Evolutionary conservation across 2,888 invertebrate genomes (phyloP), one percentile per base, ranked within the genome.

Genomic region (Toxonevra muliebris): DNA sequence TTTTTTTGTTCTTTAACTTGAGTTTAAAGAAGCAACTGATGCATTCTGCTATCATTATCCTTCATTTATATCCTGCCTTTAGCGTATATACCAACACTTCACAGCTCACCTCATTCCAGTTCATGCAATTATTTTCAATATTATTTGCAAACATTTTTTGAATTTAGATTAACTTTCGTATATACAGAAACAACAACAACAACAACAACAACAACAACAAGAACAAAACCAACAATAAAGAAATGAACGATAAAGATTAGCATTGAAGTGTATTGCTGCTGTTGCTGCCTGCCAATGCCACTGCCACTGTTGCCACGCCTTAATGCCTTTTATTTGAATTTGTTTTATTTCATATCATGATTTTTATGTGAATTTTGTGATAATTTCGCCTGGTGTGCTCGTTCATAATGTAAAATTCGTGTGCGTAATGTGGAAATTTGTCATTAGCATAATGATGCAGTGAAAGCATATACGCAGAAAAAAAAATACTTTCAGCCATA

Each of bases 111-210:
- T 30, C 30, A 30, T 4, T 4, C 30, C 30, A 30, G 3, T 48
- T 15, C 13, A 48, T 48, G 11, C 48, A 48, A 48, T 48, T 48
- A 11, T 11, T 48, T 48, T 11, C 48, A 48, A 48, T 48, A 48
- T n/a, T 48, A 48, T 48, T n/a, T 48, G 48, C 48, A 48, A 48
- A 15, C 48, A 48, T 48, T 48, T 15, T 15, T 48, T 72, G 68
- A 72, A 74, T 75, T 74, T 70, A 9, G 64, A 54, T 48, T 48
- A 48, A 11, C 11, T 15, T 13, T 15, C 48, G 10, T 15, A 48
- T 48, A n/a, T 15, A 69, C 66, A 68, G 70, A 68, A 69, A 45
- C 11, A 20, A 40, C 20, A 61, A 17, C 13, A 19, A 2, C 30
- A 61, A 62, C 52, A 8, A 15, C n/a, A 53, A 42, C 43, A 42